Base-by-base conservation (phyloP, 1,140 invertebrate genomes). In the Calliphora vicina region DNA sequence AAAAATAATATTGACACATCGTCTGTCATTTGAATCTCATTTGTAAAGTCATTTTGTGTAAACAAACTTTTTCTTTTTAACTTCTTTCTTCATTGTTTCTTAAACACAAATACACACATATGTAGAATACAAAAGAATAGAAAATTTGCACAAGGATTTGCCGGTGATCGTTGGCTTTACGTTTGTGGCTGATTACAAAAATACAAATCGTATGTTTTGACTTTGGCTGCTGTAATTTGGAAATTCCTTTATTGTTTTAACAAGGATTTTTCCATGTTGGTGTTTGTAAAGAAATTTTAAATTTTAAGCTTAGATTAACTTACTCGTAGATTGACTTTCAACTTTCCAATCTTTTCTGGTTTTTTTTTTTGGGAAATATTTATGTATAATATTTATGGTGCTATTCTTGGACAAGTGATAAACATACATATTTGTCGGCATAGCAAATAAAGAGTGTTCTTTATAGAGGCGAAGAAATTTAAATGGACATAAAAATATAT, bases 1-100 rank as follows among this genome's bases (percentile, higher is more conserved):
- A n/a, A 67, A 67, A 67, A 61, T 42, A 81, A 81, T 81, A 81
- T 81, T 81, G 45, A 81, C 80, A 81, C 26, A 27, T 67, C 9
- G 45, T 9, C 78, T 43, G 35, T 61, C 80, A 81, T 81, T 71
- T 61, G 80, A 67, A 81, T 81, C 80, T 81, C 80, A 81, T 81
- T 81, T 81, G 80, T 81, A 71, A 81, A 81, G 80, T 81, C 80
- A 81, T 67, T 29, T 81, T 81, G 80, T 27, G 50, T 81, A 61
- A 81, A 81, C 80, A 81, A 81, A 81, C 29, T 71, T 5, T 27
- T 6, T 43, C 0, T 23, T n/a, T n/a, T n/a, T n/a, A n/a, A n/a
- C n/a, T n/a, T n/a, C n/a, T n/a, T n/a, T 23, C 15, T 20, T 15
- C 20, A 23, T 8, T 6, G n/a, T 25, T 23, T n/a, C 29, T n/a